Evolutionary conservation across 2,113 vertebrate genomes (phyloP).

Genomic region (Seriola quinqueradiata): DNA sequence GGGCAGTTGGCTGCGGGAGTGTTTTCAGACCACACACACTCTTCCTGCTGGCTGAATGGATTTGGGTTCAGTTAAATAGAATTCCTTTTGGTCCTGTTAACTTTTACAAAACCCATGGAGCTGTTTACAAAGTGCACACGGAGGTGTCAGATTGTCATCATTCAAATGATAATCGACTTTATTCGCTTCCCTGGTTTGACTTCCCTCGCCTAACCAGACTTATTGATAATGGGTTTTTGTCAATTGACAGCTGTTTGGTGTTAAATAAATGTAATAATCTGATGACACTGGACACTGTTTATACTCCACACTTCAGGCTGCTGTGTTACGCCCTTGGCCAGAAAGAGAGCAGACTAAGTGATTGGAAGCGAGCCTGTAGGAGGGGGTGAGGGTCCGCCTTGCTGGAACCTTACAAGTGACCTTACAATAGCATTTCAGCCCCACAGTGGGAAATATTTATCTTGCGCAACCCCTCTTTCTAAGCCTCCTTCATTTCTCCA

Average conservation of each 20-base stretch:
- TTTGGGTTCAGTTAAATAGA: conserved; percentile 74
- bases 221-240: conserved; percentile 46
- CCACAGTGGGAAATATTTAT: conserved; percentile 78
- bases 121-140: conserved; percentile 45
- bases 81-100: conserved; percentile 74
- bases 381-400: conserved; percentile 53
- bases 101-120: conserved; percentile 59
- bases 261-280: conserved; percentile 33
- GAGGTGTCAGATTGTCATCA: conserved; percentile 55
- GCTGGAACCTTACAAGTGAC: conserved; percentile 75
- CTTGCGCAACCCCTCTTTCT: conserved; percentile 68
- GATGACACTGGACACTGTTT: conserved; percentile 47
- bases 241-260: conserved; percentile 53
- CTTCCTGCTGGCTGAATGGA: conserved; percentile 74
- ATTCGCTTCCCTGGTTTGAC: conserved; percentile 27
- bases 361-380: conserved; percentile 47
- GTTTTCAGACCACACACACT: conserved; percentile 82
- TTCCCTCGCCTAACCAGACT: conserved; percentile 5
- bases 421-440: conserved; percentile 77
- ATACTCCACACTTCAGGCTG: conserved; percentile 33
- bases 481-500: conserved; percentile 49
- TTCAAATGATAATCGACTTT: conserved; percentile 74
- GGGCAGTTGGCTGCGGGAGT: conserved; percentile 69
- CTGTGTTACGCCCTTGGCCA: conserved; percentile 55
- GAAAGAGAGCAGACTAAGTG: conserved; percentile 24